A percentile compares a stretch with the other conserved stretches of the same genome.
These are phyloP conservation scores for Pristionchus maxplancki DNA, from an alignment of 2,888 invertebrate species.

Conservation along the genomic window DNA sequence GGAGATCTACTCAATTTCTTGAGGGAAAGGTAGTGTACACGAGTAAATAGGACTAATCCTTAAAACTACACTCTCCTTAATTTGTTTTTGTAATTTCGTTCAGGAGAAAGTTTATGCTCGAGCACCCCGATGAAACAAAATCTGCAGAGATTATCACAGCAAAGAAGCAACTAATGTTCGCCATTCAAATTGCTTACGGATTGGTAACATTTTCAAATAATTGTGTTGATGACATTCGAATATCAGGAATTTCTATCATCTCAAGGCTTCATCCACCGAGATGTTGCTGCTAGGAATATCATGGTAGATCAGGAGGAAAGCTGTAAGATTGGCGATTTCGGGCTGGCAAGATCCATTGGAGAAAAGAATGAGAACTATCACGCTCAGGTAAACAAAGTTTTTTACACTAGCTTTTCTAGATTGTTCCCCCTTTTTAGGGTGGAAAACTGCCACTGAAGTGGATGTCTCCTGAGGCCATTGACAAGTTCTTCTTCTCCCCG, in stretches of 20 bases:
- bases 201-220: neutral
- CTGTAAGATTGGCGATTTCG: conserved; percentile 40
- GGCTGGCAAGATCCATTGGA: neutral
- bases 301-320: conserved; percentile 14
- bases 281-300: conserved; percentile 42
- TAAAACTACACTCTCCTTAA: no score
- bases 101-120: neutral
- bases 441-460: conserved; percentile 30
- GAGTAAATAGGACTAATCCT: no score
- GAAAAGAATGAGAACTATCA: conserved; percentile 4
- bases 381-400: neutral
- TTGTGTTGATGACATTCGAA: neutral
- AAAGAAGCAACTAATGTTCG: conserved; percentile 20
- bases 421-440: conserved; percentile 4
- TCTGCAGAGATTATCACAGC: neutral
- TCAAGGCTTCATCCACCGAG: conserved; percentile 38
- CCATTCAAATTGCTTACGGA: conserved; percentile 16
- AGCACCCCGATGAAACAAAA: neutral
- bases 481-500: conserved; percentile 15
- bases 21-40: neutral
- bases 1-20: conserved; percentile 15
- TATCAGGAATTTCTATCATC: conserved; percentile 3
- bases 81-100: no score
- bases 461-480: conserved; percentile 22
- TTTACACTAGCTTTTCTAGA: neutral